Conservation (phyloP, 53 echinoderm and acorn worm species). For the Arbacia lixula region DNA sequence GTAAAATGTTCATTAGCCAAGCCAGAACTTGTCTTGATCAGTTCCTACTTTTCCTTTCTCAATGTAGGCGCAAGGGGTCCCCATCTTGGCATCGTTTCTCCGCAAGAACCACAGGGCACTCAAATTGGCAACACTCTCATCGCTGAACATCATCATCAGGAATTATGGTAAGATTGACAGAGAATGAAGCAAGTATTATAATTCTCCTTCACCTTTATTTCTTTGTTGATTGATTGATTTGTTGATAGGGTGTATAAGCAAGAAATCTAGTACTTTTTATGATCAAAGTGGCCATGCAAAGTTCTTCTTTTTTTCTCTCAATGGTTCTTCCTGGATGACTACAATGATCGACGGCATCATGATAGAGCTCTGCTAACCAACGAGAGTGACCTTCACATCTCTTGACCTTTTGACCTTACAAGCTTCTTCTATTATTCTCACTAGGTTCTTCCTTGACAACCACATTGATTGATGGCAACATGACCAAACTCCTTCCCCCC, state of each 20-base stretch:
- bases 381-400: constrained; percentile 98
- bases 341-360: constrained; percentile 94
- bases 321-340: constrained; percentile 74
- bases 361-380: constrained; percentile 92
- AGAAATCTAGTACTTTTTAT: too few species aligned
- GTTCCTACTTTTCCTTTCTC: not conserved
- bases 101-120: constrained; percentile 98
- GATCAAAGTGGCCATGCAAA: too few species aligned
- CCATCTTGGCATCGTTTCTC: constrained; percentile 91
- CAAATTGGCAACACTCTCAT: constrained; percentile 89
- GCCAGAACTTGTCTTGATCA: too few species aligned
- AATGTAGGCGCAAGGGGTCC: constrained; percentile 86
- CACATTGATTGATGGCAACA: constrained; percentile 90
- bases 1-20: too few species aligned
- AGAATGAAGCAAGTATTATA: too few species aligned
- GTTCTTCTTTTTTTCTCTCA: too few species aligned
- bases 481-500: constrained; percentile 86
- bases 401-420: constrained; percentile 88
- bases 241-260: too few species aligned
- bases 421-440: not conserved
- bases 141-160: constrained; percentile 87
- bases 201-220: too few species aligned
- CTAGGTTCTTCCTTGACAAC: constrained; percentile 76
- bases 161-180: constrained; percentile 99
- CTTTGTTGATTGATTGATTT: too few species aligned